Evolutionary conservation across 2,888 invertebrate species (phyloP), one percentile per base, ranked within the genome.

Genomic region (Parasteatoda lunata): DNA sequence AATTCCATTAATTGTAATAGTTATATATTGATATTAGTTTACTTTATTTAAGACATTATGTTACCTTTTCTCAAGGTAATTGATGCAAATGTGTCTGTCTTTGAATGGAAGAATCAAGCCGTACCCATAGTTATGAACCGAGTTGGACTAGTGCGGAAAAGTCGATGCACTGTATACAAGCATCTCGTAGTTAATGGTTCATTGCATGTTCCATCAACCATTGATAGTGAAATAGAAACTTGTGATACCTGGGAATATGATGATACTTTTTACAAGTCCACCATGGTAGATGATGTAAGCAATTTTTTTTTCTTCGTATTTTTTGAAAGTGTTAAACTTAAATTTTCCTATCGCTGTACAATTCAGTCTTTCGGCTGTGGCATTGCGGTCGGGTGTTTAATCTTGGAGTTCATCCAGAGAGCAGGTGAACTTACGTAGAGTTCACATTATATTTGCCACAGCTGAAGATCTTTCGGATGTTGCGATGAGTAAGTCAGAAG

Each of bases 221-320:
- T 15, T 8, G 65, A 75, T 9, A 13, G 49, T 9, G 86, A 75
- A 6, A 52, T 73, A 0, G 45, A 75, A 6, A 30, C 70, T 54
- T 87, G 87, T 52, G 72, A n/a, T 7, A 45, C 82, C 5, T 87
- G 82, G 82, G 87, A 87, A 52, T 87, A 87, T n/a, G 87, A 87
- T 59, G n/a, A 54, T 7, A 65, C 82, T 3, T 87, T 87, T 49
- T 87, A 87, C 64, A 45, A 78, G 47, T 49, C 77, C 47, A 87
- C 87, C 9, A 87, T 87, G 87, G 87, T 87, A 30, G 82, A 87
- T 13, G 78, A 87, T 72, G 87, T 87, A 59, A 66, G 69, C 8
- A 5, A 3, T 1, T 48, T 51, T 51, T 45, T 45, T n/a, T 52
- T 59, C 3, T 13, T n/a, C n/a, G n/a, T n/a, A n/a, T 30, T 30